phyloP scores from a whole-genome alignment of 2,797 vertebrate species.

The Chrosomus eos region DNA sequence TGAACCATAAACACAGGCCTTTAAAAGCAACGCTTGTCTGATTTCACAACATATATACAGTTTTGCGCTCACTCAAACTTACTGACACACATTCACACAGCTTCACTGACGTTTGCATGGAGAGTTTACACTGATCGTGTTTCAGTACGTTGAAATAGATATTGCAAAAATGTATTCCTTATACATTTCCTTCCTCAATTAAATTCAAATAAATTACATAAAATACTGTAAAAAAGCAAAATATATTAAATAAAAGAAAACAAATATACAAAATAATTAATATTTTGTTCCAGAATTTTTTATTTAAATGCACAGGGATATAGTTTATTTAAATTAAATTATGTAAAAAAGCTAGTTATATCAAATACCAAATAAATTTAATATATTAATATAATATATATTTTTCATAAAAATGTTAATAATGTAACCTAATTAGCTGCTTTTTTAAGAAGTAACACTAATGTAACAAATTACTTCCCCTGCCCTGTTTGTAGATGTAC shows the following conservation, averaged over 20 bases:
- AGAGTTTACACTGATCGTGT: neutral
- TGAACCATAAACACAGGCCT: slow-evolving; percentile 48
- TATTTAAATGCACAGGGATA: neutral
- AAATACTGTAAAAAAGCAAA: neutral
- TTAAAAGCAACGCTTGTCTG: slow-evolving; percentile 15
- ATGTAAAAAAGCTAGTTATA: neutral
- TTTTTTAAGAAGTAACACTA: neutral
- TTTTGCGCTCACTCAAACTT: neutral
- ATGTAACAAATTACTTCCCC: neutral
- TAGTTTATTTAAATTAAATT: neutral
- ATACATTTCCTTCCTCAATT: neutral
- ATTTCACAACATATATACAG: slow-evolving; percentile 19
- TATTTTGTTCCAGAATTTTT: neutral
- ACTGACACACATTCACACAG: slow-evolving; percentile 9
- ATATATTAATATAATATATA: neutral
- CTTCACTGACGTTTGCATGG: slow-evolving; percentile 3
- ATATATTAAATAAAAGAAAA: neutral
- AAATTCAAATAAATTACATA: neutral
- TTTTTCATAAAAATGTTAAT: neutral
- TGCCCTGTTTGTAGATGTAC: slow-evolving; percentile 27
- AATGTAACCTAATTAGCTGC: neutral
- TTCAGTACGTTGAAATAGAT: neutral
- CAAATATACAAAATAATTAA: neutral
- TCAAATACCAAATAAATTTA: neutral
- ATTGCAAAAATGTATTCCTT: neutral